These are phyloP conservation scores for Nycticorax nycticorax DNA, from an alignment of 2,113 vertebrate genomes.

Conservation along the genomic window DNA sequence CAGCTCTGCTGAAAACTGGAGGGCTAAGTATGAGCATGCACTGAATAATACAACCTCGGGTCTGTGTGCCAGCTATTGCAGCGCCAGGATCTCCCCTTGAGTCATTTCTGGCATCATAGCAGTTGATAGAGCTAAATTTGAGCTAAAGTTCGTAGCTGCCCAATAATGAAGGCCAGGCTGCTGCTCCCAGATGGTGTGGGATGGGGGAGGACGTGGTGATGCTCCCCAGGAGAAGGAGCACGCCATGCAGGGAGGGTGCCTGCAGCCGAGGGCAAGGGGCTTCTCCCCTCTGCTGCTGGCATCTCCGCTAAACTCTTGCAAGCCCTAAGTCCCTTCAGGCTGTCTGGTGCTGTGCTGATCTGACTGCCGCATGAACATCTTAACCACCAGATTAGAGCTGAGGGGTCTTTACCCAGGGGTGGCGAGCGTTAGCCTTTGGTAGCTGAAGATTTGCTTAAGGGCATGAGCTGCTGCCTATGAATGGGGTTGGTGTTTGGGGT, in stretches of 20 bases:
- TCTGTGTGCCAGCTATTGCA: not conserved
- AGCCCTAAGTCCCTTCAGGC: not conserved
- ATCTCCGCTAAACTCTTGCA: not conserved
- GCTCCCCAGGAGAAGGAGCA: not conserved
- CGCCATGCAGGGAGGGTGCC: not conserved
- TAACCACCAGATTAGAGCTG: not conserved
- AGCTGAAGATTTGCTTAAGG: not conserved
- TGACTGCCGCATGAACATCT: not conserved
- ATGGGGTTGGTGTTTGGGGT: not conserved
- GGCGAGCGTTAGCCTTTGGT: not conserved
- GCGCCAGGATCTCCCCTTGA: rapidly evolving
- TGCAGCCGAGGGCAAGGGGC: not conserved
- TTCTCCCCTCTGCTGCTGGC: not conserved
- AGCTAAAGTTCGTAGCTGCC: not conserved
- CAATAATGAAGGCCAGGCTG: rapidly evolving
- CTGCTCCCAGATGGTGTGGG: rapidly evolving
- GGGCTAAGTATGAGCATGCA: not conserved
- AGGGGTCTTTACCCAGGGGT: not conserved
- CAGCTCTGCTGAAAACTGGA: not conserved
- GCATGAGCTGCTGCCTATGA: not conserved
- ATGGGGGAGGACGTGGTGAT: rapidly evolving
- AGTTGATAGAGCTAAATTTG: rapidly evolving
- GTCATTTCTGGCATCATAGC: rapidly evolving
- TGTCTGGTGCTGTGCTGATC: not conserved
- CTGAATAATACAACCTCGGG: rapidly evolving